These are phyloP conservation scores for Napeogenes inachia DNA, from an alignment of 2,888 invertebrate genomes.

Conservation along the genomic window DNA sequence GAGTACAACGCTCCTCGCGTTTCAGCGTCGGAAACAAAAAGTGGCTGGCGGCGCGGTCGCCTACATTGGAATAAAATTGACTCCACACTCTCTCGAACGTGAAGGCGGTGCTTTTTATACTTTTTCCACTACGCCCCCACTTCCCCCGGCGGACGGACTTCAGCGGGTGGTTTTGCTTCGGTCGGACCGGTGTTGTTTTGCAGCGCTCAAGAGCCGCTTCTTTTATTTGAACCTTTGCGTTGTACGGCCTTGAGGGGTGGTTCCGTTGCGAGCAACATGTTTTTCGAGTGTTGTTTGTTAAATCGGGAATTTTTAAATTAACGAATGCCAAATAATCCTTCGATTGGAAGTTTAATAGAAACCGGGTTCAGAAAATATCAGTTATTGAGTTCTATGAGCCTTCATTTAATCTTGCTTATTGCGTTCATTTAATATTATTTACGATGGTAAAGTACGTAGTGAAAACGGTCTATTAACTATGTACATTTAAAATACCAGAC, in stretches of 20 bases:
- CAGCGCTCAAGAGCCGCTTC: constrained; percentile 74
- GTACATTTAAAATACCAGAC: too few relatives aligned
- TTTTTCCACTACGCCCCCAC: constrained; percentile 54
- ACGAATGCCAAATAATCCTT: constrained; percentile 61
- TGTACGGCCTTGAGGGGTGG: constrained; percentile 71
- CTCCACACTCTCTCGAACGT: constrained; percentile 77
- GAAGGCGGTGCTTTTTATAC: constrained; percentile 71
- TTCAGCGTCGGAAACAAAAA: constrained; percentile 75
- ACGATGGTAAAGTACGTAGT: too few relatives aligned
- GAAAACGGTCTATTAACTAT: too few relatives aligned
- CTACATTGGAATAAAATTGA: constrained; percentile 78
- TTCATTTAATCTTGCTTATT: constrained; percentile 2
- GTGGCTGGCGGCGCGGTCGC: constrained; percentile 73
- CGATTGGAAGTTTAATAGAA: constrained; percentile 46
- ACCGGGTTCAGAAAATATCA: constrained; percentile 25
- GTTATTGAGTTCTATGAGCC: constrained; percentile 16
- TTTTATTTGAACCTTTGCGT: constrained; percentile 75
- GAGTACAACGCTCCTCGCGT: constrained; percentile 73
- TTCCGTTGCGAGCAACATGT: constrained; percentile 57
- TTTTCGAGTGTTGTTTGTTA: constrained; percentile 70
- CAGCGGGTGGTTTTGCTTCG: constrained; percentile 77
- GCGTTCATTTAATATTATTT: background rate
- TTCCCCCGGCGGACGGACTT: constrained; percentile 54
- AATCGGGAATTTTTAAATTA: constrained; percentile 73
- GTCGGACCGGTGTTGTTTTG: constrained; percentile 75